These are phyloP conservation scores for Zenarchopterus dispar DNA, from an alignment of 2,797 vertebrate genomes.

Conservation along the genomic window DNA sequence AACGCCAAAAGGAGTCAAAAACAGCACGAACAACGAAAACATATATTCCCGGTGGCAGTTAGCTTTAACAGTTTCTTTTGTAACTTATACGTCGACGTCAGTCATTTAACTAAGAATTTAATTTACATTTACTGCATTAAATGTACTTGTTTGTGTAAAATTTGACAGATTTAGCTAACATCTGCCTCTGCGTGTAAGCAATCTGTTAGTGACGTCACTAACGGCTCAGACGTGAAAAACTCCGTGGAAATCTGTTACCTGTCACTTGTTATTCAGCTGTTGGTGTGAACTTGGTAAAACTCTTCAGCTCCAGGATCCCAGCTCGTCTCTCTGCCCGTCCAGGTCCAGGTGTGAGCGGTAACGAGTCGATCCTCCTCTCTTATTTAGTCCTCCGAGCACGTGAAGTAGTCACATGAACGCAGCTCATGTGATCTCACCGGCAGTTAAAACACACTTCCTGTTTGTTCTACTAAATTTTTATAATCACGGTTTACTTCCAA, in stretches of 20 bases:
- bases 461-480: too few species aligned
- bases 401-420: constrained; percentile 64
- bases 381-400: constrained; percentile 42
- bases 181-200: constrained; percentile 6
- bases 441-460: too few species aligned
- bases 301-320: background rate
- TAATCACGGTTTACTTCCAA: too few species aligned
- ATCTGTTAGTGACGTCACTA: background rate
- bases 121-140: accelerated
- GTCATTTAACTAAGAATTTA: background rate
- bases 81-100: background rate
- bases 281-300: background rate
- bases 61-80: background rate
- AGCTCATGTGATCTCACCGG: constrained; percentile 54
- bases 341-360: accelerated
- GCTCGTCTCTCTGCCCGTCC: accelerated
- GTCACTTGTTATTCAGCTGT: background rate
- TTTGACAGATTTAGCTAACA: background rate
- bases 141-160: background rate
- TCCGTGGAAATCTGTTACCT: constrained; percentile 17
- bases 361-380: accelerated
- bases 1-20: background rate
- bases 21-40: background rate
- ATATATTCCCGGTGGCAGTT: background rate
- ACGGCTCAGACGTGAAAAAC: background rate